These are phyloP conservation scores for Struthidea cinerea DNA, from an alignment of 2,113 vertebrate genomes.

Conservation along the genomic window DNA sequence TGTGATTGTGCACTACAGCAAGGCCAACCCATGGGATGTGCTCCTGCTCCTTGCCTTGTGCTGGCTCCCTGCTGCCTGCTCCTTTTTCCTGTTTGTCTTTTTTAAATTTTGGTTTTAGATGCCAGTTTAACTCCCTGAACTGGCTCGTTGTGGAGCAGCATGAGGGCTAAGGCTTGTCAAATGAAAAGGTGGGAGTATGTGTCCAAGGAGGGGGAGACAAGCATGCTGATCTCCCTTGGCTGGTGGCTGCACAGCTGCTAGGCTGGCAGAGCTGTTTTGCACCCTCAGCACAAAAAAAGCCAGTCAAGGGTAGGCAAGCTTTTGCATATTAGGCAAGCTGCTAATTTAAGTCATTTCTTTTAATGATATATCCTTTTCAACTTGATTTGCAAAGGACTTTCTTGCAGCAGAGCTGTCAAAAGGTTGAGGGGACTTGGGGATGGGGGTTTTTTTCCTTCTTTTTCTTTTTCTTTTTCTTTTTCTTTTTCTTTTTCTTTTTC, in stretches of 20 bases:
- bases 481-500: neutral
- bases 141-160: neutral
- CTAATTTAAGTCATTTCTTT: slow-evolving; percentile 14
- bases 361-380: neutral
- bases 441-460: neutral
- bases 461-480: neutral
- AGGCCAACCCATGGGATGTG: neutral
- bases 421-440: neutral
- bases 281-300: neutral
- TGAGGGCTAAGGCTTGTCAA: neutral
- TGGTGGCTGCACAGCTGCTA: neutral
- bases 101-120: neutral
- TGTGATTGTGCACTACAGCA: neutral
- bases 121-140: neutral
- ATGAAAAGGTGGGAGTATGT: neutral
- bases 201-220: neutral
- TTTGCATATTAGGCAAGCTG: neutral
- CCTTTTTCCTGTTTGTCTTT: neutral
- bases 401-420: neutral
- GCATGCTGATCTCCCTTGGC: neutral
- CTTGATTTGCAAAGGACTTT: neutral
- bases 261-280: neutral
- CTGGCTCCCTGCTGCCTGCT: neutral
- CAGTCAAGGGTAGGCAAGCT: neutral
- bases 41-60: neutral